phyloP scores from a whole-genome alignment of 2,888 invertebrate genomes.

The Callyntrura sp. region DNA sequence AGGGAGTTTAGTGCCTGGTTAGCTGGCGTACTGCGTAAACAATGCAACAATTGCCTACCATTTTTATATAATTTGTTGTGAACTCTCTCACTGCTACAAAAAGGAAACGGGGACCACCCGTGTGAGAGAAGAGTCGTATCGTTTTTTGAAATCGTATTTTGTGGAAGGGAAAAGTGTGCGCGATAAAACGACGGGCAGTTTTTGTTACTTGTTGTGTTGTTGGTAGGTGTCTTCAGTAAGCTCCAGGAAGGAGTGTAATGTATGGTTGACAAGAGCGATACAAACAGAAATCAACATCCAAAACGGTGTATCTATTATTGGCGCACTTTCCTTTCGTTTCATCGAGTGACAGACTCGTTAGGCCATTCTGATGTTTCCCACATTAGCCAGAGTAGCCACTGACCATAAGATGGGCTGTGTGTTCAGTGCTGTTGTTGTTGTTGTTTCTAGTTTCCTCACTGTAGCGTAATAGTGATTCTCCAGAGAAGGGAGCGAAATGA shows the following conservation, averaged over 20 bases:
- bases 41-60: too few species aligned
- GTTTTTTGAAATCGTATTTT: too few species aligned
- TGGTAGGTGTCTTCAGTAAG: neutral
- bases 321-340: conserved; percentile 34
- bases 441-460: conserved; percentile 16
- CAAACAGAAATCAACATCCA: conserved; percentile 73
- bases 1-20: too few species aligned
- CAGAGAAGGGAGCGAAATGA: conserved; percentile 20
- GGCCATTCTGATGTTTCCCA: conserved; percentile 64
- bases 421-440: too few species aligned
- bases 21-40: too few species aligned
- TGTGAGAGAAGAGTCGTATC: too few species aligned
- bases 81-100: too few species aligned
- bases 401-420: conserved; percentile 31
- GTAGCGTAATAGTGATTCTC: neutral
- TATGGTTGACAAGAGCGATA: conserved; percentile 71
- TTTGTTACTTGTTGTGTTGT: too few species aligned
- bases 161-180: neutral
- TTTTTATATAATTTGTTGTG: too few species aligned
- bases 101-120: too few species aligned
- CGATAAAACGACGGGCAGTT: neutral
- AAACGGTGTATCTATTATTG: conserved; percentile 53
- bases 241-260: conserved; percentile 57
- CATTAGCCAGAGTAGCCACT: conserved; percentile 35
- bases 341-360: conserved; percentile 49